phyloP scores from a whole-genome alignment of 1,140 invertebrate genomes.

The Papilio polytes region DNA sequence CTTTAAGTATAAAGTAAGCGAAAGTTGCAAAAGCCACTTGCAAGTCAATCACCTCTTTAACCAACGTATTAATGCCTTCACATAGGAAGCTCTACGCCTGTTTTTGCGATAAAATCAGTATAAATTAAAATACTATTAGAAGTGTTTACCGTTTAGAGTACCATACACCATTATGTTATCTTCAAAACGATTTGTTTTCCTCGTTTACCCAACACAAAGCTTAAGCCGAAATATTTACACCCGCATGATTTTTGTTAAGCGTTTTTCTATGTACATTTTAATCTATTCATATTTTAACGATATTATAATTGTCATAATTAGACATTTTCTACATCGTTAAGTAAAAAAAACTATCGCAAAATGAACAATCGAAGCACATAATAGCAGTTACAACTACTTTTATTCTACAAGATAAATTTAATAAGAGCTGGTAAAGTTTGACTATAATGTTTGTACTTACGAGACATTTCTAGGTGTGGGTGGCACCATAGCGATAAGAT shows the following conservation, averaged over 20 bases:
- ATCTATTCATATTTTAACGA: conserved; percentile 17
- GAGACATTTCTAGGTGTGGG: conserved; percentile 62
- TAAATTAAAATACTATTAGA: conserved; percentile 28
- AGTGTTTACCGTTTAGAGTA: conserved; percentile 3
- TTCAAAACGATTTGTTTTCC: conserved; percentile 26
- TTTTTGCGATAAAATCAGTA: conserved; percentile 20
- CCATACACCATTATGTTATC: conserved; percentile 8
- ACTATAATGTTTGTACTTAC: conserved; percentile 51
- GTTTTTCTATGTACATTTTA: conserved; percentile 26
- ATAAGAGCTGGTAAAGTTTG: background rate
- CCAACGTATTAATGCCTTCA: background rate
- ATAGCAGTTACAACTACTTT: background rate
- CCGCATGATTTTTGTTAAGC: conserved; percentile 18
- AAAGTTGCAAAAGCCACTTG: conserved; percentile 42
- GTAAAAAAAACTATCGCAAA: background rate
- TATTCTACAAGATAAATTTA: background rate
- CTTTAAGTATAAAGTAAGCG: background rate
- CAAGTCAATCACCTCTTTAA: conserved; percentile 33
- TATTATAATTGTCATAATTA: background rate
- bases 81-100: background rate
- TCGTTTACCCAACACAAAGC: background rate
- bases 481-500: conserved; percentile 89
- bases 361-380: background rate
- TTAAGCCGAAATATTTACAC: background rate
- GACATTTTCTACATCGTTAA: background rate